Evolutionary conservation across 2,797 vertebrate genomes (phyloP).

Genomic region (Linurgus olivaceus): DNA sequence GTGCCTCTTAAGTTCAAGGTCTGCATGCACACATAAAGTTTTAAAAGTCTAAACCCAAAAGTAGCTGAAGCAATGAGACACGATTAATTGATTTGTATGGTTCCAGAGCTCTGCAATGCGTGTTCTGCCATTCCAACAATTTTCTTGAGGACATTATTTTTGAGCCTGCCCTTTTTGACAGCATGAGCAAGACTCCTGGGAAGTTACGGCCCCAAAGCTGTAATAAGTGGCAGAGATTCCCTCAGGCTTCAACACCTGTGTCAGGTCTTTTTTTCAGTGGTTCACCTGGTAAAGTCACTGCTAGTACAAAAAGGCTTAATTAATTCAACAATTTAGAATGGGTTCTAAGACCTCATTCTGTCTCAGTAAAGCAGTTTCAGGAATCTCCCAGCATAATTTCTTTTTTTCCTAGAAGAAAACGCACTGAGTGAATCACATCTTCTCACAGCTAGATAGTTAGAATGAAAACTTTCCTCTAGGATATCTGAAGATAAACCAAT

Average conservation of each 20-base stretch:
- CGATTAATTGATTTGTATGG: not conserved
- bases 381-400: not conserved
- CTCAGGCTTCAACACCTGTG: not conserved
- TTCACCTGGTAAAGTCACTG: not conserved
- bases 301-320: not conserved
- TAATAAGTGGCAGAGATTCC: not conserved
- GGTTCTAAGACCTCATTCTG: not conserved
- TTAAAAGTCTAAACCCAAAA: not conserved
- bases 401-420: not conserved
- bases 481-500: not conserved
- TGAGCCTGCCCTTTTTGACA: not conserved
- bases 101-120: not conserved
- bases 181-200: not conserved
- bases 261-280: not conserved
- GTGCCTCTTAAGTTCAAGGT: not conserved
- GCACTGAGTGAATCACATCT: not conserved
- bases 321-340: not conserved
- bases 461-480: not conserved
- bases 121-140: not conserved
- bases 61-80: not conserved
- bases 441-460: not conserved
- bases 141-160: not conserved
- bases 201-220: not conserved
- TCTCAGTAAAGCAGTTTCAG: not conserved
- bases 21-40: not conserved